Evolutionary conservation across 2,888 invertebrate species (phyloP).

Genomic region (Campoletis raptor): DNA sequence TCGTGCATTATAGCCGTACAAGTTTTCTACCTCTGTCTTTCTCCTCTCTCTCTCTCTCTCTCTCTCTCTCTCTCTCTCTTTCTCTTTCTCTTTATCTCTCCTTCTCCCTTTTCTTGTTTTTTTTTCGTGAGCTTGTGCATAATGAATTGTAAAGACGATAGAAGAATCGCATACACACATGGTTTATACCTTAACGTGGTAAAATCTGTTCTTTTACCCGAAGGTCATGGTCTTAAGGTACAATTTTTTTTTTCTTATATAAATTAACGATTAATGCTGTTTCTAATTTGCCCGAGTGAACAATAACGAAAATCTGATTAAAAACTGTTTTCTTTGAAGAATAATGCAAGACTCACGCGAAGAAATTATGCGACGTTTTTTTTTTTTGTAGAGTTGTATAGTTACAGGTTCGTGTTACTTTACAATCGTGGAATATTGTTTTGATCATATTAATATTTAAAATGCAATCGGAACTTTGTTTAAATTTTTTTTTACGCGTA

Average conservation of each 20-base stretch:
- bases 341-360: neutral
- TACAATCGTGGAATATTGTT: neutral
- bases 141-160: constrained; percentile 31
- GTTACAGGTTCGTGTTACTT: neutral
- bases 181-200: constrained; percentile 45
- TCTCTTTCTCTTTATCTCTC: neutral
- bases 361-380: neutral
- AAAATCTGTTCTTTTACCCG: neutral
- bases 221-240: neutral
- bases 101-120: no score
- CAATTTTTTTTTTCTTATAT: neutral
- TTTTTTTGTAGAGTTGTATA: neutral
- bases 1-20: neutral
- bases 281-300: neutral
- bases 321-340: neutral
- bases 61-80: neutral
- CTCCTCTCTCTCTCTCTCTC: neutral
- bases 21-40: neutral
- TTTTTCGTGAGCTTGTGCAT: neutral
- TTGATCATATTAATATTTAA: neutral
- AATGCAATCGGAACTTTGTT: neutral
- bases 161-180: neutral
- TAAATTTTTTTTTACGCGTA: no score
- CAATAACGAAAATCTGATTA: neutral
- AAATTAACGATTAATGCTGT: neutral